Evolutionary conservation across 2,888 invertebrate species (phyloP).

Genomic region (Camponotus fellah): DNA sequence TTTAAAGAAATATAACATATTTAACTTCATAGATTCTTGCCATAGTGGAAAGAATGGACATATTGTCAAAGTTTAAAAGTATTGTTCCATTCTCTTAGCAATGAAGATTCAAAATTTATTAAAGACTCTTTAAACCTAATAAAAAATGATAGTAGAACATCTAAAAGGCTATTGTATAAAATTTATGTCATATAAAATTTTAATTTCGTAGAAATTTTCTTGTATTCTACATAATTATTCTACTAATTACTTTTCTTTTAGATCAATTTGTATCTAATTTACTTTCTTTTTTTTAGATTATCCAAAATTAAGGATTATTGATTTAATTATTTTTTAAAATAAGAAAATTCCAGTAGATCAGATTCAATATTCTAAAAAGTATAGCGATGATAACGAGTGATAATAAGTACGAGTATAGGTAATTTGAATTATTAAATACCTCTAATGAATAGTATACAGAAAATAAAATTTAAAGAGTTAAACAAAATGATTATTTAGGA

Average conservation of each 20-base stretch:
- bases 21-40: too few relatives aligned
- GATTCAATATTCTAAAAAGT: slow-evolving; percentile 97
- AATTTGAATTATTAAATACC: slow-evolving; percentile 26
- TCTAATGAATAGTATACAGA: neutral
- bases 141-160: too few relatives aligned
- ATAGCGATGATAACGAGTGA: slow-evolving; percentile 94
- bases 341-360: slow-evolving; percentile 91
- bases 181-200: neutral
- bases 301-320: slow-evolving; percentile 3
- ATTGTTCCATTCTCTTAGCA: too few relatives aligned
- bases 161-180: neutral
- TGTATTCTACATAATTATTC: neutral
- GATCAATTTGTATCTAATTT: neutral
- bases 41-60: too few relatives aligned
- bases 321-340: neutral
- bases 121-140: too few relatives aligned
- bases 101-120: too few relatives aligned
- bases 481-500: neutral
- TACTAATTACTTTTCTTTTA: neutral
- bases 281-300: slow-evolving; percentile 2
- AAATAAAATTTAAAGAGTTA: neutral
- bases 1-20: too few relatives aligned
- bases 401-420: slow-evolving; percentile 97
- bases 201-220: neutral
- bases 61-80: too few relatives aligned